Conservation (phyloP, 2,797 vertebrate genomes). For the Hybognathus amarus region DNA sequence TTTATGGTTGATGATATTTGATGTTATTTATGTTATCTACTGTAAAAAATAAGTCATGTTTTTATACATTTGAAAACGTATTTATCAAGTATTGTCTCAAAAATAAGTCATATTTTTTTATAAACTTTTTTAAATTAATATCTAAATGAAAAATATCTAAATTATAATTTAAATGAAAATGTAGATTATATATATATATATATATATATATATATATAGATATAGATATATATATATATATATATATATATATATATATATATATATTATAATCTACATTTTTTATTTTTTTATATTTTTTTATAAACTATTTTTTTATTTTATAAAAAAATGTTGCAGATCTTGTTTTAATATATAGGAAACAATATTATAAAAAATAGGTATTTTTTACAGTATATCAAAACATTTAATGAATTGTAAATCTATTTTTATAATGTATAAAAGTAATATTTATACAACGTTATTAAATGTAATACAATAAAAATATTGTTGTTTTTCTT, state of each 20-base stretch:
- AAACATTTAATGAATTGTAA: background rate
- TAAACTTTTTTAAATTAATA: no score
- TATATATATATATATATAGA: no score
- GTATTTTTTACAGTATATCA: background rate
- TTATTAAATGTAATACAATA: background rate
- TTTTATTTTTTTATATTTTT: no score
- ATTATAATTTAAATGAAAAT: no score
- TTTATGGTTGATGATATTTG: background rate
- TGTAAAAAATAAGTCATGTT: background rate
- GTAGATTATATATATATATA: no score
- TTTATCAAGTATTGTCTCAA: background rate
- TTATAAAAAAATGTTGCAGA: background rate
- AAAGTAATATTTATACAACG: background rate
- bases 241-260: no score
- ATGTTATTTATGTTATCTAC: background rate
- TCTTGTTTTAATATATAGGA: background rate
- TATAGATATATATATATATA: no score
- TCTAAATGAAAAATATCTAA: no score
- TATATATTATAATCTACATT: no score
- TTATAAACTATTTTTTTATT: no score
- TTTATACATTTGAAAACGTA: no score
- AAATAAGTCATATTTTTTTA: background rate
- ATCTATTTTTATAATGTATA: background rate
- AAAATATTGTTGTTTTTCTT: background rate
- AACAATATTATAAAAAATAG: background rate